These are phyloP conservation scores for Watsonalla cultraria DNA, from an alignment of 2,888 invertebrate species.

Conservation along the genomic window DNA sequence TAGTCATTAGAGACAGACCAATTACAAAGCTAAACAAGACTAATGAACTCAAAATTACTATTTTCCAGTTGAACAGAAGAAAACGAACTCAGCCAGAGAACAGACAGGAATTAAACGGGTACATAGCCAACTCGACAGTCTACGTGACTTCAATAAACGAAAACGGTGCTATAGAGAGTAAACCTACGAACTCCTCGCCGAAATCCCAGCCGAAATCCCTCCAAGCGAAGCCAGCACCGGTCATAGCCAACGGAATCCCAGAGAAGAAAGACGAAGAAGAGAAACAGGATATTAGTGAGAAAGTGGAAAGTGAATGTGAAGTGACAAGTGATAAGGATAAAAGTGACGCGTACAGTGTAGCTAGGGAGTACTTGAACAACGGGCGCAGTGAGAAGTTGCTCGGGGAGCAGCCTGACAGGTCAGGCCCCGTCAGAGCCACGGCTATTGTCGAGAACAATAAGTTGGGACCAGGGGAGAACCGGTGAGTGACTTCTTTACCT, in stretches of 20 bases:
- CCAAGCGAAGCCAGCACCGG: constrained; percentile 67
- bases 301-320: constrained; percentile 51
- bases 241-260: constrained; percentile 65
- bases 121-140: constrained; percentile 89
- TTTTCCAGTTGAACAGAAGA: constrained; percentile 81
- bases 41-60: constrained; percentile 33
- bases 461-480: constrained; percentile 76
- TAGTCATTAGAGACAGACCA: neutral
- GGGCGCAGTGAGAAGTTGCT: constrained; percentile 87
- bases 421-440: neutral
- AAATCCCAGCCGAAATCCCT: constrained; percentile 67
- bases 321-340: constrained; percentile 66
- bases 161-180: constrained; percentile 69
- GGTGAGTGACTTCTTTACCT: constrained; percentile 58
- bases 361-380: constrained; percentile 76
- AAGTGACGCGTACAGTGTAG: constrained; percentile 66
- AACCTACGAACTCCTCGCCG: constrained; percentile 69
- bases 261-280: constrained; percentile 55
- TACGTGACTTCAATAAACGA: constrained; percentile 88
- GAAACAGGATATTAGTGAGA: constrained; percentile 67
- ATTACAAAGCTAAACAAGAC: neutral
- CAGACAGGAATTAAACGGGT: constrained; percentile 84
- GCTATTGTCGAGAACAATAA: constrained; percentile 80
- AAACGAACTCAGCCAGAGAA: constrained; percentile 73
- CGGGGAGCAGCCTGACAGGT: constrained; percentile 78